phyloP scores from a whole-genome alignment of 2,888 invertebrate genomes.

The Podabrus alpinus region DNA sequence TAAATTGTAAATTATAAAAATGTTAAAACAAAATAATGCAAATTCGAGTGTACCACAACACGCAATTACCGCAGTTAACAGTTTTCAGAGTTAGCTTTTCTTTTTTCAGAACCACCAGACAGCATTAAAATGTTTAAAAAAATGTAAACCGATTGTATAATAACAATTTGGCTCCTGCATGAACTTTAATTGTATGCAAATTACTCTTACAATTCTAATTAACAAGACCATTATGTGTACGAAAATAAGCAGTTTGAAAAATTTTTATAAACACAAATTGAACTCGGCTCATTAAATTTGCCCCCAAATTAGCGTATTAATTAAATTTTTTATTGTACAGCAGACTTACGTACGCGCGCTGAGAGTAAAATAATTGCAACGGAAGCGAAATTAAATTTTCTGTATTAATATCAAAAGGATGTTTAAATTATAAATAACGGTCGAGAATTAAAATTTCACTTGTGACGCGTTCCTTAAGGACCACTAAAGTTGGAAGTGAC shows the following conservation, averaged over 20 bases:
- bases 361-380: neutral
- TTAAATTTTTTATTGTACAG: neutral
- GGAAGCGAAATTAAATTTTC: neutral
- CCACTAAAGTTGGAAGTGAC: neutral
- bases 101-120: neutral
- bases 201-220: constrained; percentile 22
- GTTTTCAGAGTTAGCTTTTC: neutral
- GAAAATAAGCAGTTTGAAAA: neutral
- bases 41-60: constrained; percentile 7
- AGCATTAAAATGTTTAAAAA: constrained; percentile 1
- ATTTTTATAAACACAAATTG: constrained; percentile 7
- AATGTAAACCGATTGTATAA: neutral
- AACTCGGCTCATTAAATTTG: constrained; percentile 1
- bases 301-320: neutral
- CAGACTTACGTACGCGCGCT: neutral
- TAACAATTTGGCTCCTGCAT: constrained; percentile 19
- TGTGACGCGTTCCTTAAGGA: neutral
- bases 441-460: neutral
- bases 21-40: constrained; percentile 11
- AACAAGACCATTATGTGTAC: constrained; percentile 19
- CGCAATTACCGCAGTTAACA: constrained; percentile 9
- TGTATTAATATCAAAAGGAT: neutral
- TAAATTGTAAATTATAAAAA: constrained; percentile 3
- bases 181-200: constrained; percentile 26
- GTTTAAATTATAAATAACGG: constrained; percentile 1